Conservation (phyloP, 2,113 vertebrate species). For the Prionailurus bengalensis region DNA sequence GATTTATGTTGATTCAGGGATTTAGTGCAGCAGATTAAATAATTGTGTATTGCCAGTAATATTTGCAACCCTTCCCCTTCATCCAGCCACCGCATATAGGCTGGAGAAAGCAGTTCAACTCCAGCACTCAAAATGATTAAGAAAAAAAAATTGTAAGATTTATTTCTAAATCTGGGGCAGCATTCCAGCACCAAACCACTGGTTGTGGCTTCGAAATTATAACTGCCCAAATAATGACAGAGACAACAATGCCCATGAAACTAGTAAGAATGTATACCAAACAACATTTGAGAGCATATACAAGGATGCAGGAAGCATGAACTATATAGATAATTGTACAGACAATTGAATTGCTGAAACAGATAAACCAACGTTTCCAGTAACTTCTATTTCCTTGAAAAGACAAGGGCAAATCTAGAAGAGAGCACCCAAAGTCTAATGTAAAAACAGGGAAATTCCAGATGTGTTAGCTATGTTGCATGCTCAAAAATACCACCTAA, state of each 20-base stretch:
- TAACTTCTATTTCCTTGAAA: neutral
- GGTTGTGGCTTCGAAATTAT: neutral
- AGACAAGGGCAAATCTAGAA: neutral
- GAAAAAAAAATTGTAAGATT: neutral
- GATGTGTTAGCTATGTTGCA: neutral
- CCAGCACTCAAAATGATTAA: neutral
- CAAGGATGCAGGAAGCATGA: neutral
- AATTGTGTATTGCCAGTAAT: neutral
- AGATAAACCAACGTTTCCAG: neutral
- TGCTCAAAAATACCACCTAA: neutral
- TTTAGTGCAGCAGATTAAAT: neutral
- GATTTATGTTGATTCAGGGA: neutral
- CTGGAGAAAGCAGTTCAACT: neutral
- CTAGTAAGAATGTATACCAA: neutral
- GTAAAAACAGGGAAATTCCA: neutral
- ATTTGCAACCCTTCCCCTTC: neutral
- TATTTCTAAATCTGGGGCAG: neutral
- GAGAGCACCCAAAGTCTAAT: neutral
- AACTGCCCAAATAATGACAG: neutral
- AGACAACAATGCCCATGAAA: neutral
- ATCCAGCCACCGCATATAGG: neutral
- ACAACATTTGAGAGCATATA: neutral
- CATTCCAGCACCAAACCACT: neutral
- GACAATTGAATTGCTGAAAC: conserved; percentile 11
- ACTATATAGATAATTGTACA: neutral